phyloP scores from a whole-genome alignment of 2,888 invertebrate species.

The Agrochola lychnidis region DNA sequence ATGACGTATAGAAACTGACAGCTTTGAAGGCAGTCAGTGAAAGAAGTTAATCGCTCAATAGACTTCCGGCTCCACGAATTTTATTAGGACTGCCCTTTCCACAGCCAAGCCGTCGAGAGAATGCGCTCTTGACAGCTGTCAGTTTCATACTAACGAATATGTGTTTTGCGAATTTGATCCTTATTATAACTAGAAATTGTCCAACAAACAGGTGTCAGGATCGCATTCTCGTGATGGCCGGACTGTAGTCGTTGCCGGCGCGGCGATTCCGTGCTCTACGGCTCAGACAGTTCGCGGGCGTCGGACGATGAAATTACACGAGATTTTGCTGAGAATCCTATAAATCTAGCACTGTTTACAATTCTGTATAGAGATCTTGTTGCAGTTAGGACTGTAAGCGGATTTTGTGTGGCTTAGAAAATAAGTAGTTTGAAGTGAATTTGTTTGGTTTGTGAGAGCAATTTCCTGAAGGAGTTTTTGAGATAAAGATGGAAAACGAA shows the following conservation, averaged over 20 bases:
- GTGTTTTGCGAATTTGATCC: no score
- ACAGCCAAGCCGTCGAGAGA: no score
- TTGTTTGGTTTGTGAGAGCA: background rate
- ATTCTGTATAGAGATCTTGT: constrained; percentile 13
- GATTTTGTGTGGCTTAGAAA: constrained; percentile 16
- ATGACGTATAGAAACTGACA: background rate
- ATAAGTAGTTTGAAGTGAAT: constrained; percentile 1
- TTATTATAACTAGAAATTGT: no score
- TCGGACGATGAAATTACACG: constrained; percentile 60
- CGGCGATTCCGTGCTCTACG: background rate
- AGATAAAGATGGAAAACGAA: background rate
- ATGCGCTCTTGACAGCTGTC: no score
- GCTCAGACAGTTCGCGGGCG: constrained; percentile 43
- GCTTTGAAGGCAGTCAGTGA: background rate
- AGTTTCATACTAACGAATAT: no score
- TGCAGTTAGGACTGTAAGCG: constrained; percentile 12
- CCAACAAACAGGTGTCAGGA: no score
- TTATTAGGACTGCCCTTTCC: background rate
- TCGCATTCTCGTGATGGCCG: no score
- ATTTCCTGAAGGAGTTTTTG: background rate
- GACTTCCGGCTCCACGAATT: background rate
- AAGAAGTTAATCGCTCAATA: no score
- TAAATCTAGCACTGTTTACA: constrained; percentile 35
- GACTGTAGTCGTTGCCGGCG: background rate
- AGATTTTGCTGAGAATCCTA: constrained; percentile 10